These are phyloP conservation scores for Eupeodes corollae DNA, from an alignment of 1,140 invertebrate genomes.

Conservation along the genomic window DNA sequence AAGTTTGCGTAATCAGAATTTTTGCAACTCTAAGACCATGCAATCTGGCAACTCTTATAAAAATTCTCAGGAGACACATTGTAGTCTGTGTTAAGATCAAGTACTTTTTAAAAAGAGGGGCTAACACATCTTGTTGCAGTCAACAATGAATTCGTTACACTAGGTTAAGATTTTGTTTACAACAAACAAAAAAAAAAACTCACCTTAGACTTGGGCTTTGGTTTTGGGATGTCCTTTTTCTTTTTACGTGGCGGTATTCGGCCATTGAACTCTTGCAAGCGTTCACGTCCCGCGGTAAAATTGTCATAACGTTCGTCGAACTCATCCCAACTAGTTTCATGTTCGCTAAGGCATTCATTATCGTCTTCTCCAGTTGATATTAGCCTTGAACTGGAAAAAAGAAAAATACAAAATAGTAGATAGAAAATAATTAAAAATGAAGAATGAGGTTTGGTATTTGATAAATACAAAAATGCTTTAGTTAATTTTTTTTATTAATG, in stretches of 20 bases:
- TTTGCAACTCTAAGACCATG: too few species aligned
- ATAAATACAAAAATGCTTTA: too few species aligned
- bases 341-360: conserved; percentile 33
- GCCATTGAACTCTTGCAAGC: conserved; percentile 34
- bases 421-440: conserved; percentile 2
- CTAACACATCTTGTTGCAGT: too few species aligned
- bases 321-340: conserved; percentile 36
- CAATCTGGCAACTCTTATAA: too few species aligned
- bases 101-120: too few species aligned
- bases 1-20: too few species aligned
- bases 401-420: not conserved
- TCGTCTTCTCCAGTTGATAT: conserved; percentile 36
- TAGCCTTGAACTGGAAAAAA: conserved; percentile 23
- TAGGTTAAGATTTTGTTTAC: too few species aligned
- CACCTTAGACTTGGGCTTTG: conserved; percentile 9
- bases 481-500: too few species aligned
- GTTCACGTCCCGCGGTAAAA: conserved; percentile 33
- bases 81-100: too few species aligned
- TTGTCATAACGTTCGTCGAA: conserved; percentile 34
- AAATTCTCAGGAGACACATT: too few species aligned
- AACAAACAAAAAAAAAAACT: not conserved
- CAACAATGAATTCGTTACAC: too few species aligned
- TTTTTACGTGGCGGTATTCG: conserved; percentile 35
- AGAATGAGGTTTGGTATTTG: too few species aligned
- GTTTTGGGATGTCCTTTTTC: conserved; percentile 21